These are phyloP conservation scores for Vimba vimba DNA, from an alignment of 2,113 vertebrate species.

Conservation along the genomic window DNA sequence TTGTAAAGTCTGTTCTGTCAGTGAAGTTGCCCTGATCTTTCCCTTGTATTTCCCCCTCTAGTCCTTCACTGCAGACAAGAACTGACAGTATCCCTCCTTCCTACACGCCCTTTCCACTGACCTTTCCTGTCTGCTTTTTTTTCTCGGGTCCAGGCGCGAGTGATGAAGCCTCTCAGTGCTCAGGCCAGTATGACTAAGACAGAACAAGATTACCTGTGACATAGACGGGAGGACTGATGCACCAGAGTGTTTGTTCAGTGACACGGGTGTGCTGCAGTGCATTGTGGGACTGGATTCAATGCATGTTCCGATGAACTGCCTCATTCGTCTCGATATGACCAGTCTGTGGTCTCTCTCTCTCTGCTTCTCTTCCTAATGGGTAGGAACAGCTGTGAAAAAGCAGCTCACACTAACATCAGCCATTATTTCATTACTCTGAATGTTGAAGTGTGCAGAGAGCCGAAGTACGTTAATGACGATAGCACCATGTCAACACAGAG, in stretches of 20 bases:
- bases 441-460: slow-evolving; percentile 26
- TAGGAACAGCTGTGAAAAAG: slow-evolving; percentile 52
- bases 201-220: slow-evolving; percentile 63
- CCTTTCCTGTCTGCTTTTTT: slow-evolving; percentile 54
- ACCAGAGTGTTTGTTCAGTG: slow-evolving; percentile 42
- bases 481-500: slow-evolving; percentile 44
- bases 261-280: slow-evolving; percentile 17
- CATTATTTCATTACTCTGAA: slow-evolving; percentile 46
- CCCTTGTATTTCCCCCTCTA: neutral
- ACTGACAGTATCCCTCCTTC: slow-evolving; percentile 54
- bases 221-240: slow-evolving; percentile 55
- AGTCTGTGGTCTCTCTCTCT: slow-evolving; percentile 25
- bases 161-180: slow-evolving; percentile 59
- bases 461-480: slow-evolving; percentile 37
- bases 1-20: slow-evolving; percentile 14
- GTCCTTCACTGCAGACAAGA: slow-evolving; percentile 44
- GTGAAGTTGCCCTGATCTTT: slow-evolving; percentile 18
- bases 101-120: slow-evolving; percentile 42
- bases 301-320: slow-evolving; percentile 48
- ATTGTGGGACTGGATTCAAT: slow-evolving; percentile 43
- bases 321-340: slow-evolving; percentile 44
- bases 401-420: slow-evolving; percentile 42
- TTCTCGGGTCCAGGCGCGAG: slow-evolving; percentile 52
- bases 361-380: slow-evolving; percentile 31
- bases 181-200: slow-evolving; percentile 60